Evolutionary conservation across 2,113 vertebrate genomes (phyloP), one percentile per base, ranked within the genome.

Genomic region (Porphyrio hochstetteri): DNA sequence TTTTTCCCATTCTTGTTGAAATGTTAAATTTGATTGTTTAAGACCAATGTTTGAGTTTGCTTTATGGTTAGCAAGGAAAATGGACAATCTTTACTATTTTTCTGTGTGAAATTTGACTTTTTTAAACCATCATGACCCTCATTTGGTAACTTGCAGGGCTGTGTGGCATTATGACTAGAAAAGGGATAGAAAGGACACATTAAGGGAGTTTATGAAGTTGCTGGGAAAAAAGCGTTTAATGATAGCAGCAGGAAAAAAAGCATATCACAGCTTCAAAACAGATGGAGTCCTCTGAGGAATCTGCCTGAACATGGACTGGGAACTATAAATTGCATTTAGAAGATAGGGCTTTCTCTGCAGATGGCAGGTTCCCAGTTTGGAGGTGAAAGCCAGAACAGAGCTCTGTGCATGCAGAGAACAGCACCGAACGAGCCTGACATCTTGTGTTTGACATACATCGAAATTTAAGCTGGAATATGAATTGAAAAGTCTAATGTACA

Each of bases 281-380:
- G 92, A 93, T 96, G 90, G 96, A 95, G 13, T 82, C 52, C 74
- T 95, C 77, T 86, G 72, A 93, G 90, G 91, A 95, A 92, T 44
- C 77, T 96, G 90, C 83, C 85, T 95, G 69, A 94, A 90, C 31
- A 71, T 57, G 56, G 83, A 80, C 68, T 2, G 36, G 65, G 88
- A 96, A 72, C 86, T 90, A 83, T 83, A 96, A 92, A 97, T 96
- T 88, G 79, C 48, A 40, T 90, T 88, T 81, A 83, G 92, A 93
- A 96, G 93, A 64, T 64, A 44, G 11, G 25, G 65, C 53, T 95
- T 90, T 90, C 81, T 61, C 57, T 93, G 64, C 88, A 96, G 88
- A 96, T 95, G 85, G 69, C 71, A 88, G 61, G 19, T 88, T 96
- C 7, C 2, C 72, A 90, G 64, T 44, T 90, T 72, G 64, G 86